Conservation (phyloP, 2,113 vertebrate species). For the Castor canadensis region DNA sequence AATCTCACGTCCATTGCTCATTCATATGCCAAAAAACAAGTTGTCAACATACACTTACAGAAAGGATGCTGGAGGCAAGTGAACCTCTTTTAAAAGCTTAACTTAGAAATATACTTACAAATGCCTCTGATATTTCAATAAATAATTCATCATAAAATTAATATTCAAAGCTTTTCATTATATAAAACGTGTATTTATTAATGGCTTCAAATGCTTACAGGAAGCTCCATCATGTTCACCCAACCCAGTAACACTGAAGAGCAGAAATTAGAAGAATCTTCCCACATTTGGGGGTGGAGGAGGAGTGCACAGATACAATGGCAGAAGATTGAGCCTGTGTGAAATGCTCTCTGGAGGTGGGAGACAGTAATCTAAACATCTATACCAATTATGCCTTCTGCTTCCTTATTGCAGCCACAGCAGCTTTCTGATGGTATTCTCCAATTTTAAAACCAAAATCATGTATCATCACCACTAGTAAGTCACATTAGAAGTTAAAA, state of each 20-base stretch:
- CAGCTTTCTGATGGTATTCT: not conserved
- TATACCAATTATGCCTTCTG: not conserved
- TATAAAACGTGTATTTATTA: not conserved
- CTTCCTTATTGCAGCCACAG: not conserved
- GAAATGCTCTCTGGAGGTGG: not conserved
- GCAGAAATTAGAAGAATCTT: not conserved
- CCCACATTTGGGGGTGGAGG: not conserved
- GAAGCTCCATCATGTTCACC: not conserved
- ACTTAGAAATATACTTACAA: not conserved
- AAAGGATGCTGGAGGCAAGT: not conserved
- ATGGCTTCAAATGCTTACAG: not conserved
- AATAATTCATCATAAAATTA: not conserved
- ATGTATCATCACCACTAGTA: not conserved
- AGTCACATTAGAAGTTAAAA: not conserved
- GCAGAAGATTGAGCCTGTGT: not conserved
- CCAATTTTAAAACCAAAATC: slow-evolving; percentile 17
- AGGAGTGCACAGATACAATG: not conserved
- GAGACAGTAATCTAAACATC: not conserved
- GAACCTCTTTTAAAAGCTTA: not conserved
- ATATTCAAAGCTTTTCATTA: not conserved
- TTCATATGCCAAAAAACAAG: not conserved
- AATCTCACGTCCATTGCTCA: not conserved
- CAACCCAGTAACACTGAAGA: not conserved
- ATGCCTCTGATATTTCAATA: not conserved
- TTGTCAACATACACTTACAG: not conserved